These are phyloP conservation scores for Chelon auratus DNA, from an alignment of 2,797 vertebrate species.

Conservation along the genomic window DNA sequence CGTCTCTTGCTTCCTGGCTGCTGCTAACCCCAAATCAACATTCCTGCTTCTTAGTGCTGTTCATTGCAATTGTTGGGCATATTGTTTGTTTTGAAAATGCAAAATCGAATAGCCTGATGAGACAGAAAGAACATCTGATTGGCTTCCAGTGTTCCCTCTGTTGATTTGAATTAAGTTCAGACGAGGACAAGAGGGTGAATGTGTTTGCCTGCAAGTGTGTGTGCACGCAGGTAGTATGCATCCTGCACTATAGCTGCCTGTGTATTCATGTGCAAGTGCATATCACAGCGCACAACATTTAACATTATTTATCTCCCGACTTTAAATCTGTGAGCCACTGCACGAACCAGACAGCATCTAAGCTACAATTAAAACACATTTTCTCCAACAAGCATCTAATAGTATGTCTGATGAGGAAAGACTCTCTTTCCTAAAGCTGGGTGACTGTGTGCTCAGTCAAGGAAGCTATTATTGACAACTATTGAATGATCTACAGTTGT, in stretches of 20 bases:
- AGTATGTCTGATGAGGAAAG: slow-evolving; percentile 69
- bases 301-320: slow-evolving; percentile 29
- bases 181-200: slow-evolving; percentile 58
- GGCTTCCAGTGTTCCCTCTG: slow-evolving; percentile 65
- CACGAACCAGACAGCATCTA: slow-evolving; percentile 53
- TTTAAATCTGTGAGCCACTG: slow-evolving; percentile 42
- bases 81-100: slow-evolving; percentile 81
- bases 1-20: slow-evolving; percentile 76
- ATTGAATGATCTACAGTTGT: slow-evolving; percentile 80
- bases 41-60: slow-evolving; percentile 73
- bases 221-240: slow-evolving; percentile 29
- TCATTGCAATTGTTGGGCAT: slow-evolving; percentile 74
- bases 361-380: slow-evolving; percentile 68
- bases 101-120: slow-evolving; percentile 66
- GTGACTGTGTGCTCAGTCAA: slow-evolving; percentile 72
- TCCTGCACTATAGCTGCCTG: slow-evolving; percentile 15
- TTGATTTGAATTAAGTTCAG: slow-evolving; percentile 73
- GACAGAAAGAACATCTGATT: slow-evolving; percentile 75
- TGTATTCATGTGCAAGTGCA: slow-evolving; percentile 12
- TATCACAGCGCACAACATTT: slow-evolving; percentile 22
- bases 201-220: slow-evolving; percentile 29
- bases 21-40: slow-evolving; percentile 80
- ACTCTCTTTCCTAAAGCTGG: slow-evolving; percentile 62
- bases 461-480: slow-evolving; percentile 76
- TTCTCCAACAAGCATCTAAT: slow-evolving; percentile 64